Evolutionary conservation across 2,888 invertebrate genomes (phyloP).

Genomic region (Reticulitermes lucifugus): DNA sequence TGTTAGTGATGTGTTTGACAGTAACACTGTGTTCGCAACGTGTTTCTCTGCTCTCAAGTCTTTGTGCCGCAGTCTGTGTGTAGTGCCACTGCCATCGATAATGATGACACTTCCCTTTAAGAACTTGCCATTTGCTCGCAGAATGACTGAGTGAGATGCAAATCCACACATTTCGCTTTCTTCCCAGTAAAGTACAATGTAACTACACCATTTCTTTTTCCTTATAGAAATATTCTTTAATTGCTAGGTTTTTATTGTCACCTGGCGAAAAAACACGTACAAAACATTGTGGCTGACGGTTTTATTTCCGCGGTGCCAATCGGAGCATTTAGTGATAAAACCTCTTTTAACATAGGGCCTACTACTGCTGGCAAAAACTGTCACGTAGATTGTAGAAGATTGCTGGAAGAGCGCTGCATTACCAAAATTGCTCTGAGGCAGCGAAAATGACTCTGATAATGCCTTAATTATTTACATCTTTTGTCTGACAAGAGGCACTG

Average conservation of each 20-base stretch:
- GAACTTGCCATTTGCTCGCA: neutral
- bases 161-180: neutral
- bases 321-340: neutral
- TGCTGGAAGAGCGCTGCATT: no score
- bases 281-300: slow-evolving; percentile 18
- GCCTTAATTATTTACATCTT: no score
- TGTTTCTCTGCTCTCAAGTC: neutral
- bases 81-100: neutral
- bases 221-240: neutral
- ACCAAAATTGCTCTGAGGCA: no score
- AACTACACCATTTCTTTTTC: neutral
- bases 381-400: no score
- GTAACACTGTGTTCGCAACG: neutral
- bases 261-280: neutral
- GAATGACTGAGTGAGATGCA: neutral
- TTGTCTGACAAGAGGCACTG: no score
- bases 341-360: neutral
- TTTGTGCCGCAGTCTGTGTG: neutral
- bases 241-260: neutral
- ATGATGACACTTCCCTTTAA: neutral
- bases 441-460: no score
- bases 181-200: neutral
- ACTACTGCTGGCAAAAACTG: no score
- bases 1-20: no score
- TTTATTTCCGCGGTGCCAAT: slow-evolving; percentile 19